phyloP scores from a whole-genome alignment of 2,888 invertebrate species.

The Thalpophila matura region DNA sequence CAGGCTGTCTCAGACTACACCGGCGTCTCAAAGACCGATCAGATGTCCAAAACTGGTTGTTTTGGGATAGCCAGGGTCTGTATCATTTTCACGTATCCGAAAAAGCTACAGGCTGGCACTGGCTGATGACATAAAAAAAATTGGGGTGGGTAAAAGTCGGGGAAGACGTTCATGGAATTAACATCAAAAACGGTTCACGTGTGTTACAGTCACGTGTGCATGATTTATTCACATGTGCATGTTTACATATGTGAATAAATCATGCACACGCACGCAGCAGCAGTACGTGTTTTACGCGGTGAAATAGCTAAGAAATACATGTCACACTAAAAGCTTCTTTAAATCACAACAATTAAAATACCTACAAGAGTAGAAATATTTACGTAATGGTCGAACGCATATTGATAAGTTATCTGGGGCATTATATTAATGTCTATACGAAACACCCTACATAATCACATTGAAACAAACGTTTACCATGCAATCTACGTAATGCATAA shows the following conservation, averaged over 20 bases:
- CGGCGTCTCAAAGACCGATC: neutral
- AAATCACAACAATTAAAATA: neutral
- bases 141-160: too few relatives aligned
- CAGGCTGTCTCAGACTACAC: neutral
- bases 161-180: too few relatives aligned
- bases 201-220: conserved; percentile 9
- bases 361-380: conserved; percentile 14
- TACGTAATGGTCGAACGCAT: conserved; percentile 7
- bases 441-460: neutral
- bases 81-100: too few relatives aligned
- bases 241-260: too few relatives aligned
- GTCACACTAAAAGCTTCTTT: neutral
- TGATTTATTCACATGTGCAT: neutral
- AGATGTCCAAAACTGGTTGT: too few relatives aligned
- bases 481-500: neutral
- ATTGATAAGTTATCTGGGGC: conserved; percentile 23
- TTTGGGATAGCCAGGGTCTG: too few relatives aligned
- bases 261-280: too few relatives aligned
- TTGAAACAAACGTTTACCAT: neutral
- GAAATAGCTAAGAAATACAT: neutral
- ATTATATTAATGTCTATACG: neutral
- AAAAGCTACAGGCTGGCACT: too few relatives aligned
- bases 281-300: conserved; percentile 1
- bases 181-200: neutral
- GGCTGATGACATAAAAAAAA: too few relatives aligned